phyloP scores from a whole-genome alignment of 2,797 vertebrate genomes.

The Vespertilio murinus region DNA sequence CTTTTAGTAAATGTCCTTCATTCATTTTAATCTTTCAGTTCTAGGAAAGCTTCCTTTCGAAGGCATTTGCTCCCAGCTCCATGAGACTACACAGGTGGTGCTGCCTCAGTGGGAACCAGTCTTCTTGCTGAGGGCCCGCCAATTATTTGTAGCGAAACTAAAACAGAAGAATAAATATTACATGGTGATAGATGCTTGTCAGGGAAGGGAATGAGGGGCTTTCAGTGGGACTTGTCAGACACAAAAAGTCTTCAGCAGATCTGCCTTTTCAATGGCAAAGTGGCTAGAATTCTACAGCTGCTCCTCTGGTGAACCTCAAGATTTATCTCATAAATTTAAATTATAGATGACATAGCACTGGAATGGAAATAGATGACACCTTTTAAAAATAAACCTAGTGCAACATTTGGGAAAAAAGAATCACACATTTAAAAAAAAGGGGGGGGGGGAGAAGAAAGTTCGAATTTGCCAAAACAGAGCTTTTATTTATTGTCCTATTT shows the following conservation, averaged over 20 bases:
- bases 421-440: conserved; percentile 76
- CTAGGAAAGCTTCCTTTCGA: conserved; percentile 64
- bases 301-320: conserved; percentile 82
- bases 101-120: conserved; percentile 78
- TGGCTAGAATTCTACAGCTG: conserved; percentile 82
- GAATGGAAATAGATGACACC: conserved; percentile 84
- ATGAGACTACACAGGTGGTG: conserved; percentile 68
- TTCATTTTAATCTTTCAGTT: conserved; percentile 65
- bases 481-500: conserved; percentile 81
- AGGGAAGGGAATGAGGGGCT: conserved; percentile 77
- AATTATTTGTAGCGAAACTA: conserved; percentile 80
- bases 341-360: conserved; percentile 84
- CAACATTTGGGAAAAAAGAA: conserved; percentile 78
- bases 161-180: conserved; percentile 85
- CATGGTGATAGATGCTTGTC: conserved; percentile 85
- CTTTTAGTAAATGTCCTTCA: conserved; percentile 50
- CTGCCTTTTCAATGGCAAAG: conserved; percentile 82
- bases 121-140: conserved; percentile 74
- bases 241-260: conserved; percentile 76
- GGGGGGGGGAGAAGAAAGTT: conserved; percentile 72
- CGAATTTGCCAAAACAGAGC: conserved; percentile 71
- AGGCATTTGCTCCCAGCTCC: conserved; percentile 56
- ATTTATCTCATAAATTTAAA: conserved; percentile 86
- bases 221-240: conserved; percentile 81
- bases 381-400: conserved; percentile 81